These are phyloP conservation scores for Drosophila anomelani DNA, from an alignment of 2,888 invertebrate genomes.

Conservation along the genomic window DNA sequence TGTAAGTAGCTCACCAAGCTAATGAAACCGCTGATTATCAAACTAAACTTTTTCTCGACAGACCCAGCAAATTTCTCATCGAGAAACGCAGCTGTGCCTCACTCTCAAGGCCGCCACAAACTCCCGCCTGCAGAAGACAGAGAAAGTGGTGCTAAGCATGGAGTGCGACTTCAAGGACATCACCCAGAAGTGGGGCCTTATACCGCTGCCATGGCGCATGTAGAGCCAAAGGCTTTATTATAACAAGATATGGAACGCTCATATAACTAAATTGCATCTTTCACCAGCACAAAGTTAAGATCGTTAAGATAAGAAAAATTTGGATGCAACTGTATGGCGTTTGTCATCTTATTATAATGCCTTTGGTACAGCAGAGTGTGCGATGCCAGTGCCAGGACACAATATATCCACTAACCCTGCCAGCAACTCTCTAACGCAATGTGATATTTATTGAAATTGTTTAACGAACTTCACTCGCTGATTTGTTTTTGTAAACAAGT, in stretches of 20 bases:
- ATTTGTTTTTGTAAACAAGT: conserved; percentile 39
- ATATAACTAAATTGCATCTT: background rate
- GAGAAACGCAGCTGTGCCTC: conserved; percentile 79
- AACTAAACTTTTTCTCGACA: conserved; percentile 31
- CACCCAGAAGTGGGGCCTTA: conserved; percentile 83
- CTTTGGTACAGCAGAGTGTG: conserved; percentile 43
- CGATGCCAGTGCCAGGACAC: conserved; percentile 33
- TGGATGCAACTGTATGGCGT: background rate
- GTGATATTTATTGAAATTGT: conserved; percentile 79
- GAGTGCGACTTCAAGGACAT: conserved; percentile 79
- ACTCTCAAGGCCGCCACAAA: conserved; percentile 76
- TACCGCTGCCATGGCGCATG: conserved; percentile 83
- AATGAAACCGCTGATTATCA: background rate
- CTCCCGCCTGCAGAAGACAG: conserved; percentile 66
- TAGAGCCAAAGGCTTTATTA: conserved; percentile 36
- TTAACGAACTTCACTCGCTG: conserved; percentile 48
- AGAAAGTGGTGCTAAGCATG: conserved; percentile 76
- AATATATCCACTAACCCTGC: conserved; percentile 49
- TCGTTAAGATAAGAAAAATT: background rate
- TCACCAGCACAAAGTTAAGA: background rate
- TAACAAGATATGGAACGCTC: background rate
- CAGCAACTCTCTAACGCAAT: conserved; percentile 61
- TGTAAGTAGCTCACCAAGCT: conserved; percentile 64
- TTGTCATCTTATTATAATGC: background rate
- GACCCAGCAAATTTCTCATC: conserved; percentile 83